phyloP scores from a whole-genome alignment of 2,888 invertebrate genomes.

The Abrostola triplasia region DNA sequence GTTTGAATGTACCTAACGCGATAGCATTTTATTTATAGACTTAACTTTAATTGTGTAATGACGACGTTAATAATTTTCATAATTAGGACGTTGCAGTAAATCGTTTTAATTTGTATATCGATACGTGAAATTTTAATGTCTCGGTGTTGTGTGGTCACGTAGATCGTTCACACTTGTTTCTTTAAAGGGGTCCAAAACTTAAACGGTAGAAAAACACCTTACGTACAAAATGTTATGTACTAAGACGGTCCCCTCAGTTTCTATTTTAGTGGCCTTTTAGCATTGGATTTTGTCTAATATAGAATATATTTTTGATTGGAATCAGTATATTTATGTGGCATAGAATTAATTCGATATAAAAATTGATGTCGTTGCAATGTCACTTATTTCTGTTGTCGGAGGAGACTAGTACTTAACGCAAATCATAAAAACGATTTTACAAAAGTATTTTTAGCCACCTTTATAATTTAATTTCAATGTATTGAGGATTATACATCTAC shows the following conservation, averaged over 20 bases:
- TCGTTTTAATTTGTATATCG: conserved; percentile 62
- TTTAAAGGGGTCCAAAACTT: conserved; percentile 46
- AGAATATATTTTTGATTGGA: conserved; percentile 65
- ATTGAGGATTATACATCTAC: conserved; percentile 58
- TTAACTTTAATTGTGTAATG: conserved; percentile 49
- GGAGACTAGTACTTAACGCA: conserved; percentile 64
- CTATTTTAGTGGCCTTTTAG: conserved; percentile 67
- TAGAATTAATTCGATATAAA: conserved; percentile 59
- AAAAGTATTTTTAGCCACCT: conserved; percentile 74
- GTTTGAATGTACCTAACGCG: conserved; percentile 63
- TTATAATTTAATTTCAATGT: conserved; percentile 63
- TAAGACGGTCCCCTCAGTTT: conserved; percentile 56
- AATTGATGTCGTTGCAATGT: conserved; percentile 60
- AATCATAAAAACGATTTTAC: conserved; percentile 70
- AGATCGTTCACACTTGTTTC: conserved; percentile 60
- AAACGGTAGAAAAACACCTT: conserved; percentile 26
- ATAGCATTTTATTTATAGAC: conserved; percentile 71
- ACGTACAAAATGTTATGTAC: conserved; percentile 36
- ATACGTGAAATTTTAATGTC: conserved; percentile 66
- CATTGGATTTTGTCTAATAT: conserved; percentile 57
- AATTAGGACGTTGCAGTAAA: conserved; percentile 48
- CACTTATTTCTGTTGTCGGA: conserved; percentile 58
- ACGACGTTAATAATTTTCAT: conserved; percentile 37
- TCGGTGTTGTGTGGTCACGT: conserved; percentile 79
- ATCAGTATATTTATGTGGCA: conserved; percentile 54